Conservation (phyloP, 1,140 invertebrate genomes). For the Drosophila dunni region DNA sequence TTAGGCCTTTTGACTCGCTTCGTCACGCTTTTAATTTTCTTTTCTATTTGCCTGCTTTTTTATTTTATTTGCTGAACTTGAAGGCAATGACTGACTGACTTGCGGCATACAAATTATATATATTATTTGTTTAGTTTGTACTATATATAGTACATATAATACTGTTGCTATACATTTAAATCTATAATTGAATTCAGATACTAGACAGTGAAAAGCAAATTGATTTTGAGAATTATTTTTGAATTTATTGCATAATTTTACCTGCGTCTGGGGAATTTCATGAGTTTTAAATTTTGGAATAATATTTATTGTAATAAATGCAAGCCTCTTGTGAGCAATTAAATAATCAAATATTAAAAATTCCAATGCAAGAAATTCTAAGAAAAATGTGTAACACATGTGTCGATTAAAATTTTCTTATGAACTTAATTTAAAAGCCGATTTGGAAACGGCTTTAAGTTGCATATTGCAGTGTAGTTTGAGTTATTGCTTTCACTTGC, state of each 20-base stretch:
- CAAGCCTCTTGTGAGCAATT: no score
- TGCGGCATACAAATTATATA: constrained; percentile 23
- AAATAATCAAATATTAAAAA: no score
- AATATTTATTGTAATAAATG: constrained; percentile 13
- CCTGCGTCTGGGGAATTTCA: constrained; percentile 59
- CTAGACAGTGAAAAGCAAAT: constrained; percentile 14
- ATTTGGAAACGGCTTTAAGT: no score
- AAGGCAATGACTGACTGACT: constrained; percentile 56
- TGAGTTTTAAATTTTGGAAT: constrained; percentile 35
- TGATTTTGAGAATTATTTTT: constrained; percentile 25
- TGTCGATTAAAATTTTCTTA: no score
- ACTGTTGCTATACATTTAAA: constrained; percentile 30
- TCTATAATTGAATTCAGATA: constrained; percentile 38
- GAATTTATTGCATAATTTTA: constrained; percentile 2
- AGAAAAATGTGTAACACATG: no score
- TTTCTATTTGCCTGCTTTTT: constrained; percentile 28
- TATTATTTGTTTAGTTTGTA: constrained; percentile 6
- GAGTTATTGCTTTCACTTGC: no score
- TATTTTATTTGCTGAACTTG: constrained; percentile 30
- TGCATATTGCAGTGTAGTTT: no score
- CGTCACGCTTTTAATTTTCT: constrained; percentile 54
- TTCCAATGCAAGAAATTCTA: no score
- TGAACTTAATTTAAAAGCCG: no score
- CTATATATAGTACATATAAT: not conserved
- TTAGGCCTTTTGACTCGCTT: constrained; percentile 55